Conservation (phyloP, 2,113 vertebrate genomes). For the Albula goreensis region DNA sequence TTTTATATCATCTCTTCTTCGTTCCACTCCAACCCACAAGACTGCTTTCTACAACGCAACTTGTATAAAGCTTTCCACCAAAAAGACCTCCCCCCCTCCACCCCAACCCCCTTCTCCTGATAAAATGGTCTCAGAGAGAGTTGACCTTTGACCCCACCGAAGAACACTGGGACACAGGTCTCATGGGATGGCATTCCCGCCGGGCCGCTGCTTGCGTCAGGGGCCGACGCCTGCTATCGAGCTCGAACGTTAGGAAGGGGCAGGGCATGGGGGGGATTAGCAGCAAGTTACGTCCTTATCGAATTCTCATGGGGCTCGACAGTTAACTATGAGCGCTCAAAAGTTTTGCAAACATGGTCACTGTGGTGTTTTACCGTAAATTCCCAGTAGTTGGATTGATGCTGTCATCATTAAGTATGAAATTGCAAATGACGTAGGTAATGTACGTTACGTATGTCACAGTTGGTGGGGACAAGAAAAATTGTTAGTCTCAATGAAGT, state of each 20-base stretch:
- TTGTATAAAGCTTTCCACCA: conserved; percentile 45
- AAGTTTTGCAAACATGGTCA: neutral
- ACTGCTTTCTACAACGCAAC: conserved; percentile 39
- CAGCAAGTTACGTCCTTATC: neutral
- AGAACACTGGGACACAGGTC: conserved; percentile 46
- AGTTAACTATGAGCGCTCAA: neutral
- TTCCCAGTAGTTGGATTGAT: neutral
- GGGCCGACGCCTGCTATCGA: neutral
- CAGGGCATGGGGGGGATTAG: neutral
- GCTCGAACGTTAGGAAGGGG: neutral
- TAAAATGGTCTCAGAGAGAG: conserved; percentile 57
- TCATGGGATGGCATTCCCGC: conserved; percentile 27
- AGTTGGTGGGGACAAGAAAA: too few relatives aligned
- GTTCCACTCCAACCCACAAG: conserved; percentile 30
- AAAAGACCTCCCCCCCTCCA: conserved; percentile 36
- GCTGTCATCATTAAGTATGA: neutral
- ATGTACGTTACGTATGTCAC: neutral
- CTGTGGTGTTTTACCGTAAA: too few relatives aligned
- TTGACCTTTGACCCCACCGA: conserved; percentile 55
- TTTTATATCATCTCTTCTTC: conserved; percentile 54
- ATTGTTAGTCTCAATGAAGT: neutral
- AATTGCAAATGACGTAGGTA: neutral
- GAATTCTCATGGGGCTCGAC: neutral
- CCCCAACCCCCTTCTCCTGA: conserved; percentile 56
- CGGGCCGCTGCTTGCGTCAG: neutral